Evolutionary conservation across 1,140 invertebrate genomes (phyloP).

Genomic region (Drosophila ambigua): DNA sequence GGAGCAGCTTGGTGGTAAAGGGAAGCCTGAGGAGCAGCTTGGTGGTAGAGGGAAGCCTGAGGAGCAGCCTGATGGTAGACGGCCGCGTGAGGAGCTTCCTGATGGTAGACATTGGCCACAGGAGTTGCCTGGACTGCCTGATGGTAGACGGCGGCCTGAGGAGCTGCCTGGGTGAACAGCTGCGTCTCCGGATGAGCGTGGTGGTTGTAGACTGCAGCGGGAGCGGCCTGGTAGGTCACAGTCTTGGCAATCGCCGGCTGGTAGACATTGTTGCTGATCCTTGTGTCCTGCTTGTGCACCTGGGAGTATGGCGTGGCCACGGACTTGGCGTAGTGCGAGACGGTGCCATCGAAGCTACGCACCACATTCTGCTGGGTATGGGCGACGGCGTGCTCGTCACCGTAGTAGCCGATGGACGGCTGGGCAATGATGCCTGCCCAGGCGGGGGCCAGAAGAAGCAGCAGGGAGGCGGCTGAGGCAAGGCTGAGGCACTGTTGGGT

Average conservation of each 20-base stretch:
- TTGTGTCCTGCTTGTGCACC: constrained; percentile 86
- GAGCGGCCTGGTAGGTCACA: constrained; percentile 68
- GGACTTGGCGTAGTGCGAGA: constrained; percentile 87
- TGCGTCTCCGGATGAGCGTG: constrained; percentile 16
- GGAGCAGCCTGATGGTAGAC: constrained; percentile 41
- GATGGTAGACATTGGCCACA: constrained; percentile 35
- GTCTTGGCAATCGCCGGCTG: constrained; percentile 82
- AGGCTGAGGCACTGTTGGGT: constrained; percentile 76
- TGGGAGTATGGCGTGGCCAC: constrained; percentile 87
- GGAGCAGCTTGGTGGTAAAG: constrained; percentile 32
- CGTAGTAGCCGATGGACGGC: constrained; percentile 69
- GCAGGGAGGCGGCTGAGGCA: constrained; percentile 66
- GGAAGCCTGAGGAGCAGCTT: constrained; percentile 4
- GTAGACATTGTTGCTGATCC: constrained; percentile 86
- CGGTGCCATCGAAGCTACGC: constrained; percentile 85
- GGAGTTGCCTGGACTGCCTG: constrained; percentile 19
- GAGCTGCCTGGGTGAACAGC: constrained; percentile 39
- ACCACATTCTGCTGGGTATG: constrained; percentile 85
- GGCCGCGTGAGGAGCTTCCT: constrained; percentile 18
- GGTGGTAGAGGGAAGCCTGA: constrained; percentile 14
- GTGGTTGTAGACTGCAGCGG: constrained; percentile 51
- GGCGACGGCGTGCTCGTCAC: constrained; percentile 85
- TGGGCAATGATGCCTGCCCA: constrained; percentile 80
- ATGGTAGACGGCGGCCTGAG: constrained; percentile 25
- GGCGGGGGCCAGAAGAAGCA: constrained; percentile 66